Evolutionary conservation across 2,888 invertebrate species (phyloP), one percentile per base, ranked within the genome.

Genomic region (Tetheella fluctuosa): DNA sequence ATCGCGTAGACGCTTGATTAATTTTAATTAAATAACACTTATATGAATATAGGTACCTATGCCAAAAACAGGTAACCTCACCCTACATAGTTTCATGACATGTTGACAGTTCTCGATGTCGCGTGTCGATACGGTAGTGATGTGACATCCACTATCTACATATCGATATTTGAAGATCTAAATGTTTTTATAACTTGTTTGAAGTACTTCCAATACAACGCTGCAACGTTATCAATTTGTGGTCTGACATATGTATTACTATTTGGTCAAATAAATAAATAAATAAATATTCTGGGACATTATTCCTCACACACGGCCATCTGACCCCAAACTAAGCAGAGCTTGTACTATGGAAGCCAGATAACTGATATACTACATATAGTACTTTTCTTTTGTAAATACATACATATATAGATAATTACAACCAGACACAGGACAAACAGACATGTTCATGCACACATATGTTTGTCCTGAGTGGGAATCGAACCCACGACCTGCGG

Each of bases 21-120:
- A n/a, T n/a, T 54, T 28, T 37, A 23, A 37, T 20, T 34, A 23
- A 55, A 23, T 8, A 53, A 25, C 25, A 28, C 15, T 3, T 48
- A 7, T 48, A 20, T 20, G 6, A 20, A 20, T 42, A 42, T 4
- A 6, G n/a, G n/a, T 42, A 20, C 17, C 20, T 20, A 53, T 57
- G 52, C 57, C 54, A 48, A 53, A 23, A 55, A 37, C 55, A 15
- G 55, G 55, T 55, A 58, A 34, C 28, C 23, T 54, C 17, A 63
- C 55, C 55, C 55, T 39, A 59, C 39, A 54, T 60, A 68, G 58
- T 56, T 60, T 64, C 63, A 68, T 67, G 73, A 75, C 81, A 81
- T 64, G 78, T 76, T 79, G 83, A 83, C 82, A 81, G 73, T 74
- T 71, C 73, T 77, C 79, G 75, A 78, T 77, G 78, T 74, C 74